Percentiles rank a stretch among this genome's conserved stretches.
These are phyloP conservation scores for Proisotoma minuta DNA, from an alignment of 2,888 invertebrate genomes.

Conservation along the genomic window DNA sequence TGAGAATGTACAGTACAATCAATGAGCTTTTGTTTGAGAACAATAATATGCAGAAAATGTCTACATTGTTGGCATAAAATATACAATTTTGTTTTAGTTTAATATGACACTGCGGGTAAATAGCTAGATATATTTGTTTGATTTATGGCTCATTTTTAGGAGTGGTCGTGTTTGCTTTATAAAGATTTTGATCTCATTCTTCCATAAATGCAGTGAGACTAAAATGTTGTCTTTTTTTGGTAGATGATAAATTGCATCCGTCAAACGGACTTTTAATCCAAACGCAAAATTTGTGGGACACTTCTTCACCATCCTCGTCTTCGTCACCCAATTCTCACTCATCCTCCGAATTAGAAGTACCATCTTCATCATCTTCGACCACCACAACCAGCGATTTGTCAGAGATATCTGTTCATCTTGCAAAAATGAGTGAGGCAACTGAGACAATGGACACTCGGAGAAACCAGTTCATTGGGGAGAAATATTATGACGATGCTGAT, in stretches of 20 bases:
- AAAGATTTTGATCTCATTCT: too few species aligned
- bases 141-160: too few species aligned
- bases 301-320: constrained; percentile 22
- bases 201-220: too few species aligned
- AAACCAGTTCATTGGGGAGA: constrained; percentile 17
- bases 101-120: too few species aligned
- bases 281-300: neutral
- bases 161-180: too few species aligned
- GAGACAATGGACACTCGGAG: neutral
- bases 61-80: too few species aligned
- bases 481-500: constrained; percentile 14
- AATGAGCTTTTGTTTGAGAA: too few species aligned
- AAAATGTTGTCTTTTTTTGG: too few species aligned
- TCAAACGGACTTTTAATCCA: neutral
- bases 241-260: neutral
- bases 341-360: constrained; percentile 14
- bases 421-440: constrained; percentile 4
- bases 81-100: too few species aligned
- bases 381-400: constrained; percentile 11
- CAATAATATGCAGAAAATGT: too few species aligned
- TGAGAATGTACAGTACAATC: too few species aligned
- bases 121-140: too few species aligned
- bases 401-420: neutral
- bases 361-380: neutral
- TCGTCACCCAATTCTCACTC: constrained; percentile 25